phyloP scores from a whole-genome alignment of 2,888 invertebrate species.

The Lasioglossum marginatum region DNA sequence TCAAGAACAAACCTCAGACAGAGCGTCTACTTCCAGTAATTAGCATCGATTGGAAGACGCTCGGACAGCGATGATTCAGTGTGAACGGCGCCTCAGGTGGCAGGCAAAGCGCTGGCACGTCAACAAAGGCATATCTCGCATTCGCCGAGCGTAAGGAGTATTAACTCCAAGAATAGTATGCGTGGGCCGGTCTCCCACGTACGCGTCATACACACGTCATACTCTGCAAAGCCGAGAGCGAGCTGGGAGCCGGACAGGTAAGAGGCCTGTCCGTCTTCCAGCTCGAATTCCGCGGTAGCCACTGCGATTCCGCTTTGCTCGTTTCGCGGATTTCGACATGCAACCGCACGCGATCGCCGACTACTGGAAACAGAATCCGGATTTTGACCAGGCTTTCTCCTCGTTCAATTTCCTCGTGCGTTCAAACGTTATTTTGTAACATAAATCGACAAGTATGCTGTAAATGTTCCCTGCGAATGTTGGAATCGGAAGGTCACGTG shows the following conservation, averaged over 20 bases:
- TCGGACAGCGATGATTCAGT: conserved; percentile 6
- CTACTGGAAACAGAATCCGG: neutral
- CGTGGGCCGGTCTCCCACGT: conserved; percentile 79
- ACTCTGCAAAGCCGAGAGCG: conserved; percentile 21
- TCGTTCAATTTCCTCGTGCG: neutral
- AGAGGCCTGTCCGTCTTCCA: conserved; percentile 26
- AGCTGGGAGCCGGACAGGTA: conserved; percentile 43
- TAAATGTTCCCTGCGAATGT: neutral
- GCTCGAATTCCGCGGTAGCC: conserved; percentile 40
- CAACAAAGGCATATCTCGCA: conserved; percentile 80
- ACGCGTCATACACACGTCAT: conserved; percentile 63
- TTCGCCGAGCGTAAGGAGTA: conserved; percentile 77
- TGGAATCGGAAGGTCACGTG: neutral
- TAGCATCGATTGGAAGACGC: neutral
- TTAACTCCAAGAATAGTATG: conserved; percentile 80
- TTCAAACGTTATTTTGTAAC: neutral
- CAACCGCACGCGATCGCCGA: neutral
- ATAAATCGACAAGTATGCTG: neutral
- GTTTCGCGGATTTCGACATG: conserved; percentile 20
- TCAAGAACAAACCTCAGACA: neutral
- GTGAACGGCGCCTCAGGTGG: conserved; percentile 58
- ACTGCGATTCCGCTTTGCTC: conserved; percentile 14
- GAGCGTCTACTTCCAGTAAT: neutral
- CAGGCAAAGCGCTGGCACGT: conserved; percentile 70
- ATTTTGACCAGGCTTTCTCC: neutral